Evolutionary conservation across 2,797 vertebrate species (phyloP).

Genomic region (Scleropages formosus): DNA sequence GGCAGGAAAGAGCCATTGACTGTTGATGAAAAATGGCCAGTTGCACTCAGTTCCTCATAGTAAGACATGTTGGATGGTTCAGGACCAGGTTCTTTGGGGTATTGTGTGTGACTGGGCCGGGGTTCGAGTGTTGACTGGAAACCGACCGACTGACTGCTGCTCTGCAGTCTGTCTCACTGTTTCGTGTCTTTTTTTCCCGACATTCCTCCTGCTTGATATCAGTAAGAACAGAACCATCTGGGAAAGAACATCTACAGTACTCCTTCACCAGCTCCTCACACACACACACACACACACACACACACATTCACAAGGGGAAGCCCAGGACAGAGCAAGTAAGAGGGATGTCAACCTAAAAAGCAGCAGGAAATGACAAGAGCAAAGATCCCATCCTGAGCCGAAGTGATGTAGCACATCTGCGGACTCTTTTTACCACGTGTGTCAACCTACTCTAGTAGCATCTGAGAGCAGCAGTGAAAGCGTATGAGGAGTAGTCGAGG

Average conservation of each 20-base stretch:
- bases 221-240: not conserved
- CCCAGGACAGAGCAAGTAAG: too few relatives aligned
- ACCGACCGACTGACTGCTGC: not conserved
- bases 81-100: too few relatives aligned
- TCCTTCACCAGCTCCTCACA: not conserved
- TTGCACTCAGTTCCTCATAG: slow-evolving; percentile 10
- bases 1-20: not conserved
- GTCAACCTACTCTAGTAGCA: too few relatives aligned
- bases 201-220: not conserved
- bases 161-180: not conserved
- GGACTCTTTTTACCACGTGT: too few relatives aligned
- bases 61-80: too few relatives aligned
- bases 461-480: too few relatives aligned
- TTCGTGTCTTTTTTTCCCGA: not conserved
- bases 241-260: not conserved
- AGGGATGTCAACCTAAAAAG: too few relatives aligned
- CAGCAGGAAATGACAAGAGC: too few relatives aligned
- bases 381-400: too few relatives aligned
- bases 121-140: not conserved
- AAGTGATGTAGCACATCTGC: too few relatives aligned
- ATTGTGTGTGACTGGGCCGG: too few relatives aligned
- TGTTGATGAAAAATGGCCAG: not conserved
- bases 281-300: not conserved
- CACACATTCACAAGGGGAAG: not conserved
- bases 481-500: too few relatives aligned